Percentiles rank a stretch among this genome's conserved stretches.
phyloP scores from a whole-genome alignment of 2,113 vertebrate genomes.

The Muntiacus reevesi region DNA sequence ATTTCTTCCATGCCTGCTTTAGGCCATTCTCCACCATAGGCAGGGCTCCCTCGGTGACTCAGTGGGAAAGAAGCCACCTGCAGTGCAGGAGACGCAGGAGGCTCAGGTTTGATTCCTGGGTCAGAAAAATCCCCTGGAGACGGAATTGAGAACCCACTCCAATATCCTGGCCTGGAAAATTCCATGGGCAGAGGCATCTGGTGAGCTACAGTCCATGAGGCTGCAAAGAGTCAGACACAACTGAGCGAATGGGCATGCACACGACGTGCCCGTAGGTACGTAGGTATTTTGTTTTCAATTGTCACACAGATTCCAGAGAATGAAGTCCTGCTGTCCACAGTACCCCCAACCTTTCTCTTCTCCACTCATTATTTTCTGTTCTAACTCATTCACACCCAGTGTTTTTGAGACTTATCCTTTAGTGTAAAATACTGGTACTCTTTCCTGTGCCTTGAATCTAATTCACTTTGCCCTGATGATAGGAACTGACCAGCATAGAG shows the following conservation, averaged over 20 bases:
- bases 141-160: background rate
- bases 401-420: background rate
- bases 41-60: background rate
- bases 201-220: background rate
- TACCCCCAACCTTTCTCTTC: background rate
- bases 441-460: background rate
- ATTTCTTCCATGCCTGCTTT: background rate
- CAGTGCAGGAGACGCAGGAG: background rate
- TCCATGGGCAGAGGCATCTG: background rate
- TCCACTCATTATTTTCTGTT: background rate
- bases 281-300: background rate
- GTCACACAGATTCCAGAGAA: background rate
- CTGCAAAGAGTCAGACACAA: background rate
- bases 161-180: background rate
- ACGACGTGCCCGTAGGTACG: background rate
- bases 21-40: background rate
- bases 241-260: background rate
- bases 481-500: background rate
- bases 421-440: background rate
- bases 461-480: background rate
- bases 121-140: background rate
- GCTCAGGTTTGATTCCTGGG: background rate
- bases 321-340: background rate
- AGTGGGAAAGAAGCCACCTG: background rate
- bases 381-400: background rate